Evolutionary conservation across 2,888 invertebrate genomes (phyloP).

Genomic region (Ormia ochracea): DNA sequence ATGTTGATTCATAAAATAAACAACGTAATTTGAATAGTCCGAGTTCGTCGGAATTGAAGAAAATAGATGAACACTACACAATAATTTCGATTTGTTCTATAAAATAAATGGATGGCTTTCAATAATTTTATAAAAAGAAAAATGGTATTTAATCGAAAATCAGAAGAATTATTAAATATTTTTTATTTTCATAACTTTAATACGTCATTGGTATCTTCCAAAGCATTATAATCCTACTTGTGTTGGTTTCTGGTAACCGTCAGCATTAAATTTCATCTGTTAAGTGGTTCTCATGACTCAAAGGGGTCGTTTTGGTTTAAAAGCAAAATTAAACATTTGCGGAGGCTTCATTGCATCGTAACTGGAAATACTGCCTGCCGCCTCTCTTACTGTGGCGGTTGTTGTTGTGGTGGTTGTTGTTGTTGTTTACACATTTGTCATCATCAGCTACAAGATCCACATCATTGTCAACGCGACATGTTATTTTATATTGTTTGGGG

Average conservation of each 20-base stretch:
- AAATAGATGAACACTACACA: no score
- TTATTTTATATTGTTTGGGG: conserved; percentile 54
- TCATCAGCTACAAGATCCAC: conserved; percentile 26
- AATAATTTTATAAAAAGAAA: no score
- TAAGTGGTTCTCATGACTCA: conserved; percentile 46
- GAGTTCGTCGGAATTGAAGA: no score
- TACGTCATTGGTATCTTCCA: conserved; percentile 9
- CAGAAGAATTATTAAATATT: background rate
- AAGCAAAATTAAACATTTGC: background rate
- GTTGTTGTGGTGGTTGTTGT: background rate
- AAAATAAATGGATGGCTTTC: no score
- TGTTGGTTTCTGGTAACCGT: background rate
- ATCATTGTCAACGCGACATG: conserved; percentile 55
- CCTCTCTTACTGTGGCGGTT: no score
- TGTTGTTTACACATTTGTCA: background rate
- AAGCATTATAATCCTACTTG: background rate
- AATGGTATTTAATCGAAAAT: no score
- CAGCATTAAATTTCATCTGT: background rate
- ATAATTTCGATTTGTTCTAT: no score
- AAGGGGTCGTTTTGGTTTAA: conserved; percentile 13
- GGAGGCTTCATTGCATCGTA: conserved; percentile 34
- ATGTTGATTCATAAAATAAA: no score
- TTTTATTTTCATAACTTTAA: background rate
- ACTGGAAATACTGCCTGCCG: conserved; percentile 20
- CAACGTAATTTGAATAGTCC: no score